These are phyloP conservation scores for Pristionchus entomophagus DNA, from an alignment of 2,888 invertebrate species.

Conservation along the genomic window DNA sequence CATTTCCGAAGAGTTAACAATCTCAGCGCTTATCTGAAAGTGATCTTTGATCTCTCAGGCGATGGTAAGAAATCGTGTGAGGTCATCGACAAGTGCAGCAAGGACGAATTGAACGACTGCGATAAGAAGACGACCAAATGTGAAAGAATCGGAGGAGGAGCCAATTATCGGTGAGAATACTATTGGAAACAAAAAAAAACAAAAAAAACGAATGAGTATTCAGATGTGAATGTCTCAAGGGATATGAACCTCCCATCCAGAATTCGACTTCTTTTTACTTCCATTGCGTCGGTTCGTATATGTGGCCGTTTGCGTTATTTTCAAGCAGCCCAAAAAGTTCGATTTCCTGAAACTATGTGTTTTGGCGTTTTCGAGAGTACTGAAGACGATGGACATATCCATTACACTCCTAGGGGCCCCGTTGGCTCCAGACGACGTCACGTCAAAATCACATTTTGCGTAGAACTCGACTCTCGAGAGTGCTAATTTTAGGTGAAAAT, in stretches of 20 bases:
- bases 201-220: not conserved
- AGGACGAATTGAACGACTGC: conserved; percentile 31
- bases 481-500: too few species aligned
- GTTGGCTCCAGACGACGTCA: too few species aligned
- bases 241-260: conserved; percentile 36
- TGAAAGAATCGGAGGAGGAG: conserved; percentile 1
- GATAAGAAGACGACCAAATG: conserved; percentile 42
- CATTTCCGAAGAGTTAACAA: too few species aligned
- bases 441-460: too few species aligned
- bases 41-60: not conserved
- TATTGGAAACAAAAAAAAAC: not conserved
- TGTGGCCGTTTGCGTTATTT: not conserved
- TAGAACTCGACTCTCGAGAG: too few species aligned
- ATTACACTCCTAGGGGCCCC: too few species aligned
- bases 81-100: conserved; percentile 19
- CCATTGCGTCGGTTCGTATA: conserved; percentile 7
- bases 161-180: conserved; percentile 4
- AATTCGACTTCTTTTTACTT: conserved; percentile 35
- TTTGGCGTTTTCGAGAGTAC: too few species aligned
- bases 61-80: conserved; percentile 41
- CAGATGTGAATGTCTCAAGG: conserved; percentile 39
- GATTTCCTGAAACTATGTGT: too few species aligned
- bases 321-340: not conserved
- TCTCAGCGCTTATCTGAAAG: not conserved
- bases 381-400: too few species aligned